Conservation (phyloP, 2,113 vertebrate species). For the Zeus faber region DNA sequence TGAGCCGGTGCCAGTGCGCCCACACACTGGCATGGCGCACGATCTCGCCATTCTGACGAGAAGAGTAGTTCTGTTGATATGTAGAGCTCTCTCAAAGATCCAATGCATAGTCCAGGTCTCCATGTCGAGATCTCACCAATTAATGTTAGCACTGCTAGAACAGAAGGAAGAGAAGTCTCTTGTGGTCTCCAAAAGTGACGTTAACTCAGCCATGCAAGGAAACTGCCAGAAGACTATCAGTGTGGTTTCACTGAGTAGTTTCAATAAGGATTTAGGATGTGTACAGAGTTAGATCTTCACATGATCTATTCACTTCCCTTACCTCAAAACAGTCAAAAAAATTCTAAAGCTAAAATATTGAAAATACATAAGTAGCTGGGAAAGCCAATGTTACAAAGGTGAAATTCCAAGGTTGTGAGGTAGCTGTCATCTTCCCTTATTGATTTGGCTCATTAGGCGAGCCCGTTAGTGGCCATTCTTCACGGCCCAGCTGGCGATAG, state of each 20-base stretch:
- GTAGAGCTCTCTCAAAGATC: too few relatives aligned
- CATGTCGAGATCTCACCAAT: constrained; percentile 22
- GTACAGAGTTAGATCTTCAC: too few relatives aligned
- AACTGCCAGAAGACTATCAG: background rate
- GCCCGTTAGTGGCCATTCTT: constrained; percentile 23
- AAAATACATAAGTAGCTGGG: too few relatives aligned
- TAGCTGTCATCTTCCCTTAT: constrained; percentile 33
- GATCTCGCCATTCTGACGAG: constrained; percentile 33
- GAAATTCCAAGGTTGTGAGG: constrained; percentile 38
- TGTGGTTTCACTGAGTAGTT: background rate
- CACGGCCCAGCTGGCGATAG: constrained; percentile 34
- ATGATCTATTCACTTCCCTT: too few relatives aligned
- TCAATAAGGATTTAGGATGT: too few relatives aligned
- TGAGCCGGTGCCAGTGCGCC: constrained; percentile 53
- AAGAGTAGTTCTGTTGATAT: constrained; percentile 30
- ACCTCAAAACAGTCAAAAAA: too few relatives aligned
- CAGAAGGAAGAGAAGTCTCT: background rate
- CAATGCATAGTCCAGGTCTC: too few relatives aligned
- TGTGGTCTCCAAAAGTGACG: constrained; percentile 1
- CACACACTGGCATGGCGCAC: constrained; percentile 41
- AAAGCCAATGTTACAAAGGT: constrained; percentile 36
- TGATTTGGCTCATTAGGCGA: constrained; percentile 33
- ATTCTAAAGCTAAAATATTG: too few relatives aligned
- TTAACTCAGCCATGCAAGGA: background rate
- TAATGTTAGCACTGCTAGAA: constrained; percentile 8